Percentiles rank a stretch among this genome's conserved stretches.
Conservation (phyloP, 1,140 invertebrate species). For the Temnothorax curvispinosus region DNA sequence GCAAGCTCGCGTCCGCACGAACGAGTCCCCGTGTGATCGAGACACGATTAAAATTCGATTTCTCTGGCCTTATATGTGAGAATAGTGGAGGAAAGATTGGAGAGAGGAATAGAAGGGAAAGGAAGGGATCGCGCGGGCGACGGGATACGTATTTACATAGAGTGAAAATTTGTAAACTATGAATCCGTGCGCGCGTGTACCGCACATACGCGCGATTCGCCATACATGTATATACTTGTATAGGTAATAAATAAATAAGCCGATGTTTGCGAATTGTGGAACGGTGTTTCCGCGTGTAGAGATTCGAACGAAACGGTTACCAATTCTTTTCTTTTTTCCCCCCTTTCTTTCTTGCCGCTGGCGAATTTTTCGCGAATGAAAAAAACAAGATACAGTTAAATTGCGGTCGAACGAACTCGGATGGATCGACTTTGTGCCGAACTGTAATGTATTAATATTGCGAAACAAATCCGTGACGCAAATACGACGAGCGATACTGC, state of each 20-base stretch:
- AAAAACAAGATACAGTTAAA: not conserved
- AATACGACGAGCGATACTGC: not conserved
- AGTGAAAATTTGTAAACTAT: conserved; percentile 62
- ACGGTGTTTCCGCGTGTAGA: conserved; percentile 20
- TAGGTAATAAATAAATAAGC: conserved; percentile 73
- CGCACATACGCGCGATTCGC: conserved; percentile 17
- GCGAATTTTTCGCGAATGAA: not conserved
- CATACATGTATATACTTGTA: conserved; percentile 84
- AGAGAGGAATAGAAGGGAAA: too few relatives aligned
- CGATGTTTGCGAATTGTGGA: conserved; percentile 44
- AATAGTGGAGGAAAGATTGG: not conserved
- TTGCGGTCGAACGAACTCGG: not conserved
- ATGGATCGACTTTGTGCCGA: conserved; percentile 14
- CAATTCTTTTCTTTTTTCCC: conserved; percentile 27
- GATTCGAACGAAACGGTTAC: conserved; percentile 62
- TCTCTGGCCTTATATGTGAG: conserved; percentile 58
- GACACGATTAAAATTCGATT: conserved; percentile 33
- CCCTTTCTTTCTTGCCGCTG: not conserved
- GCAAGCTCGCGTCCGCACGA: not conserved
- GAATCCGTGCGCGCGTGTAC: not conserved
- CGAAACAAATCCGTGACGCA: not conserved
- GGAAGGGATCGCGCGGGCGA: not conserved
- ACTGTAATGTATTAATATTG: conserved; percentile 25
- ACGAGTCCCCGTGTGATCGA: conserved; percentile 3
- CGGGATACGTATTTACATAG: conserved; percentile 38